Evolutionary conservation across 2,797 vertebrate genomes (phyloP), one percentile per base, ranked within the genome.

Genomic region (Muscicapa striata): DNA sequence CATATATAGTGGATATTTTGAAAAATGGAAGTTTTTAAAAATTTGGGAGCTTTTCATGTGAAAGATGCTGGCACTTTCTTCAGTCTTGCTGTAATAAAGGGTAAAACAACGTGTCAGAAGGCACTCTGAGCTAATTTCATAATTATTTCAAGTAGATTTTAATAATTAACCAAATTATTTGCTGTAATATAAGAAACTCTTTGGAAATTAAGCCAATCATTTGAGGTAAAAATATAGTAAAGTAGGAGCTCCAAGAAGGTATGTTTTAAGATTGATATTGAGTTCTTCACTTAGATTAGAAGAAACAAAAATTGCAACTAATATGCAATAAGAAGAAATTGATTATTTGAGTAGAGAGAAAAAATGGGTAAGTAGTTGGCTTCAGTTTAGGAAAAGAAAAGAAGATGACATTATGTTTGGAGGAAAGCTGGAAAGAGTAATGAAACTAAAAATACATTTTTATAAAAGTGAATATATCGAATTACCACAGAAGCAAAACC

Each of bases 1-100:
- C 1, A 24, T 13, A 18, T 3, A 2, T 11, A 38, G 4, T 16
- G 22, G 55, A 29, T 46, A 15, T 54, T 62, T 68, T 43, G 34
- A 62, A 62, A 54, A 82, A 38, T n/a, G 26, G 40, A 61, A 61
- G 11, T 46, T 89, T 83, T 76, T 23, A 54, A 81, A 67, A 58
- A 15, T 6, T 21, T 16, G 4, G 15, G 4, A 38, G 2, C 11
- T 61, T 76, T 62, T 74, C 11, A 57, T 27, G 9, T 24, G 16
- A 41, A 43, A 67, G 10, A 1, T 72, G 11, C 1, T 32, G 61
- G 64, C 0, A 2, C 2, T 66, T 2, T 46, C 32, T 54, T 14
- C 4, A 51, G 13, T 49, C 17, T 21, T 95, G 9, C 29, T 63
- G 43, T 9, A 62, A 49, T 18, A 36, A 87, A 40, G 9, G 2